These are phyloP conservation scores for Leptinotarsa lineolata DNA, from an alignment of 1,140 invertebrate genomes.

Conservation along the genomic window DNA sequence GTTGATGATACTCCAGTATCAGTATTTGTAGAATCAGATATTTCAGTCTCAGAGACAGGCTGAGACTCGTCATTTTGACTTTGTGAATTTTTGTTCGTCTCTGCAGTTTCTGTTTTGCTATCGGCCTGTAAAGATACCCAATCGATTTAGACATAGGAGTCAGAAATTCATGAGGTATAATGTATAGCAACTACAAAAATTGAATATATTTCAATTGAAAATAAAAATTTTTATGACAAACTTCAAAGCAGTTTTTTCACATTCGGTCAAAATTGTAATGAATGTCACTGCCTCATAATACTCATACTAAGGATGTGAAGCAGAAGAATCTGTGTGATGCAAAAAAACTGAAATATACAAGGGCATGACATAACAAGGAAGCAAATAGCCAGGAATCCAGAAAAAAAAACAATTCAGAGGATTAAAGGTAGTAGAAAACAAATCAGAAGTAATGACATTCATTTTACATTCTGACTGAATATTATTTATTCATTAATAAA, in stretches of 20 bases:
- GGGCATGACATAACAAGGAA: no score
- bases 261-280: not conserved
- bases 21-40: conserved; percentile 44
- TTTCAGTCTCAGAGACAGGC: conserved; percentile 40
- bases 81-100: conserved; percentile 51
- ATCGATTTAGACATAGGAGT: conserved; percentile 34
- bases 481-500: not conserved
- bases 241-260: not conserved
- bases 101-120: conserved; percentile 52
- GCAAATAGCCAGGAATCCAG: no score
- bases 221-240: not conserved
- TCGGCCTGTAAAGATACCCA: conserved; percentile 56
- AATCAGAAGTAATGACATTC: not conserved
- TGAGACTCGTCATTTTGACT: conserved; percentile 44
- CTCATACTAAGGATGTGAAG: not conserved
- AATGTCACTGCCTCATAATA: not conserved
- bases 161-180: not conserved
- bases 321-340: no score
- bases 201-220: not conserved
- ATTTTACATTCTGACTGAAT: not conserved
- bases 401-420: no score
- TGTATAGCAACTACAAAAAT: not conserved
- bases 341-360: no score
- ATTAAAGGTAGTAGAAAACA: no score
- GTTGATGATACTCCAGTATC: conserved; percentile 45